A percentile compares a stretch with the other conserved stretches of the same genome.
These are phyloP conservation scores for Mohoua ochrocephala DNA, from an alignment of 2,113 vertebrate genomes.

Conservation along the genomic window DNA sequence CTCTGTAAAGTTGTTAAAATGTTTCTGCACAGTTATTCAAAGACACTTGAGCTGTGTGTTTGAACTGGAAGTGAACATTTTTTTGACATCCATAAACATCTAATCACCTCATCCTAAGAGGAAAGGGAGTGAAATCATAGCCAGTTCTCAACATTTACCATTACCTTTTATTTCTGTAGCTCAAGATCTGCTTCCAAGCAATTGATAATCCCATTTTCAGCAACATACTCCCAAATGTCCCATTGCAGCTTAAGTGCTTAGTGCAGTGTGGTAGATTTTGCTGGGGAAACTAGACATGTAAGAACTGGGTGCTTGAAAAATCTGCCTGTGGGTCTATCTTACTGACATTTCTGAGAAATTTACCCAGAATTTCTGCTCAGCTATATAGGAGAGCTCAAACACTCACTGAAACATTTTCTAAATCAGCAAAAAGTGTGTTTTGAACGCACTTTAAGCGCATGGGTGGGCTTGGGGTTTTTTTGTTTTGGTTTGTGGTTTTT, in stretches of 20 bases:
- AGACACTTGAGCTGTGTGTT: background rate
- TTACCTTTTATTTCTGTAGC: background rate
- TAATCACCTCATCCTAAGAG: background rate
- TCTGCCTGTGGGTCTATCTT: background rate
- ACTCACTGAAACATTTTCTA: background rate
- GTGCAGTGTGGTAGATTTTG: background rate
- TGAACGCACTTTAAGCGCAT: background rate
- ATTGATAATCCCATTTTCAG: constrained; percentile 11
- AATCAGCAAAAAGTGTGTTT: background rate
- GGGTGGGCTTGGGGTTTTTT: background rate
- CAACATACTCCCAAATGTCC: background rate
- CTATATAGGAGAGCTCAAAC: background rate
- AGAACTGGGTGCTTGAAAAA: background rate
- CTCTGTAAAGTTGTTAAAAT: background rate
- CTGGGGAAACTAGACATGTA: background rate
- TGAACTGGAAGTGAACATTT: background rate
- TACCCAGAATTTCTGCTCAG: background rate
- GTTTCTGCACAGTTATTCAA: background rate
- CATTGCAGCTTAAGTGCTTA: background rate
- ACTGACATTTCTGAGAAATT: background rate
- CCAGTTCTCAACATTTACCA: background rate
- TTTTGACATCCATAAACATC: background rate
- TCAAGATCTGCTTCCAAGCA: background rate
- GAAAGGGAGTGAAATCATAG: background rate
- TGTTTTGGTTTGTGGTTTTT: background rate